Base-by-base conservation (phyloP, 2,113 vertebrate genomes). In the Tragelaphus buxtoni region DNA sequence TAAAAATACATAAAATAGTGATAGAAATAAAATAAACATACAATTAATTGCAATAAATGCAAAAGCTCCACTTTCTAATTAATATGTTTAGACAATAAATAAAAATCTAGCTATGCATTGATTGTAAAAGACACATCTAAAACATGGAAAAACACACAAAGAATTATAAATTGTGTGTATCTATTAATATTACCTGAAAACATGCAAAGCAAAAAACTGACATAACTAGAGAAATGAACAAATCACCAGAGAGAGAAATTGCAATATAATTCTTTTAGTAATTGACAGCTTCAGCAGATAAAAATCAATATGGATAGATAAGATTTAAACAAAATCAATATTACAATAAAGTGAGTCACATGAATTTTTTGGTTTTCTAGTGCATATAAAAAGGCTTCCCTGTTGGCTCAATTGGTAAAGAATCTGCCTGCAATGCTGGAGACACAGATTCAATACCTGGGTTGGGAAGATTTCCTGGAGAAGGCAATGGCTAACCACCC, bases 31-130 rank as follows among this genome's bases (percentile, higher is more conserved):
- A 65, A 63, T 42, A 95, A 90, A 76, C 42, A 53, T 63, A 72
- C 88, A 26, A 90, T 88, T 83, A 85, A 69, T 42, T 16, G 4
- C 32, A 87, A 86, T 35, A 87, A 92, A 92, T 60, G 47, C 16
- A 85, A 82, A 69, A 32, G 53, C 69, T 1, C 39, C 83, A 93
- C 47, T 88, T 74, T 39, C 5, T 49, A 88, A 94, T 47, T 77
- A 88, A 80, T 55, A 63, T 58, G 72, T 96, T 94, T 92, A 79
- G 49, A 61, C 32, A 91, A 76, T 77, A 96, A 72, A 65, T 32
- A 84, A 90, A 95, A 85, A 84, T 77, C 3, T 26, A 84, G 28
- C 39, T 94, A 65, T 32, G 45, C 28, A 0, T 49, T 84, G 30
- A 58, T 90, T 72, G 32, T 39, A 88, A 91, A 86, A 76, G 49